Evolutionary conservation across 2,888 invertebrate genomes (phyloP), one percentile per base, ranked within the genome.

Genomic region (Germaria angustata): DNA sequence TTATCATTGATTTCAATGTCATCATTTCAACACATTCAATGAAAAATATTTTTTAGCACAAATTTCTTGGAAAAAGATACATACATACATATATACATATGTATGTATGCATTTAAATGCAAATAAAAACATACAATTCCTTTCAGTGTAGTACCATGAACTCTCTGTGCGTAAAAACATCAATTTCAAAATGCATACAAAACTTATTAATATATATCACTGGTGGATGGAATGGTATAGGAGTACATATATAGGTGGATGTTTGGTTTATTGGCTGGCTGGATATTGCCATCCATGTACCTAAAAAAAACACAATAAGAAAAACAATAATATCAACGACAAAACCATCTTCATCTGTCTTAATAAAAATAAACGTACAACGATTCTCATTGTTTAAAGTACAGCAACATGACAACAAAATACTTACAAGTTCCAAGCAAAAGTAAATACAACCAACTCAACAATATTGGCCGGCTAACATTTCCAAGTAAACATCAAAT

Each of bases 401-500:
- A 32, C 46, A 63, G 7, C 53, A 65, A 75, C 53, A 75, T 55
- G 65, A 65, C 73, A 73, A 73, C 22, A 36, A 63, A 34, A 53
- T 28, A 15, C 32, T 24, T 66, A 22, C 17, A 55, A 65, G 49
- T 9, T 51, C 34, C 3, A 63, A 53, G 39, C 13, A 59, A 55
- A 55, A 55, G 41, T 65, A 69, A 65, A 79, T 57, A 79, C 53
- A 57, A 57, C 57, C 65, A 72, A 73, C 59, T 41, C 72, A 51
- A 20, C 59, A 44, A 68, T 53, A 59, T 68, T 80, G 41, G 53
- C 65, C 65, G 55, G 61, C 22, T 75, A 46, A 51, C 59, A 61
- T 59, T 79, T 73, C 72, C 79, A 80, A 80, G 79, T 73, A 73
- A 73, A 80, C 79, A 80, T 59, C 6, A 51, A 80, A 73, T 68